Conservation (phyloP, 2,113 vertebrate genomes). For the Turnix velox region DNA sequence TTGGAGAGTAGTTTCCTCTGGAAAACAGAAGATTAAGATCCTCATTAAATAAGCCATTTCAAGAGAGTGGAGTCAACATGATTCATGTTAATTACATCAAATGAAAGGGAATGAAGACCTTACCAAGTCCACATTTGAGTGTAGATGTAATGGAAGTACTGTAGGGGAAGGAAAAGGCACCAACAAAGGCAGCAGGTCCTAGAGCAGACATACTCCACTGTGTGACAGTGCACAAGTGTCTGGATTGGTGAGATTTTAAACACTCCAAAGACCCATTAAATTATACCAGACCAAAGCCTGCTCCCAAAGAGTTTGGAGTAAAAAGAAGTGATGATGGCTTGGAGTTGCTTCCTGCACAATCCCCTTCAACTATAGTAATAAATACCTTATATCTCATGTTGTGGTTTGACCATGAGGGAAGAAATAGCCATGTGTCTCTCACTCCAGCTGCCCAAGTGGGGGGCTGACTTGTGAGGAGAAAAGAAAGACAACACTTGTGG, state of each 20-base stretch:
- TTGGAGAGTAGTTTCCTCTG: background rate
- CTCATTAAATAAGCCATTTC: background rate
- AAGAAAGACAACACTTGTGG: too few relatives aligned
- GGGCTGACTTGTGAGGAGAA: too few relatives aligned
- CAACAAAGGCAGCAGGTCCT: background rate
- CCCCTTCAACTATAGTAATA: background rate
- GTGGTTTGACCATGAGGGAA: too few relatives aligned
- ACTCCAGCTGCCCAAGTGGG: too few relatives aligned
- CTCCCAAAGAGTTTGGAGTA: background rate
- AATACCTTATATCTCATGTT: too few relatives aligned
- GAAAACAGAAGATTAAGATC: background rate
- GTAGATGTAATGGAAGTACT: background rate
- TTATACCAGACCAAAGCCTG: background rate
- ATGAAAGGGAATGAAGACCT: background rate
- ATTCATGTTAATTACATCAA: background rate
- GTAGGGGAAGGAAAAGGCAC: background rate
- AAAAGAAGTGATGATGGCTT: background rate
- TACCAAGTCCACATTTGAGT: background rate
- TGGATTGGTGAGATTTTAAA: background rate
- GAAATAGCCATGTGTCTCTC: too few relatives aligned
- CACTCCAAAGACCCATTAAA: background rate
- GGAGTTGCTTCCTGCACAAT: background rate
- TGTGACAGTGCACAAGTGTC: background rate
- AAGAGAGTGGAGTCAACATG: background rate
- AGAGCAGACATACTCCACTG: background rate